Conservation (phyloP, 2,888 invertebrate genomes). For the Azorinus chamasolen region DNA sequence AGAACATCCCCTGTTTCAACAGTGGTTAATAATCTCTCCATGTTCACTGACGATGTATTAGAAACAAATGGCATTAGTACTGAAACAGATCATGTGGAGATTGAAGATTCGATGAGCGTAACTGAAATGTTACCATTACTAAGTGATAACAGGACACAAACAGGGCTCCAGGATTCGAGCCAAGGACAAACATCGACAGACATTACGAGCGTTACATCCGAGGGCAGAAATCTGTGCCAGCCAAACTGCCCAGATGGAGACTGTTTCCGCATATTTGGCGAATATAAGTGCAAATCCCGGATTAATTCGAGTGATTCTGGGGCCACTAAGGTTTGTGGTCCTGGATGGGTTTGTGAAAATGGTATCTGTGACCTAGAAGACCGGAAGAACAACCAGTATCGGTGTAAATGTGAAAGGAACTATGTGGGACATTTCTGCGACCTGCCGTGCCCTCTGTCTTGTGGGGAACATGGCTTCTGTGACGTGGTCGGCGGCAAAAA, state of each 20-base stretch:
- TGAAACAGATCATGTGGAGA: too few species aligned
- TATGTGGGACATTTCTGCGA: slow-evolving; percentile 67
- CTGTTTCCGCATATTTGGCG: slow-evolving; percentile 43
- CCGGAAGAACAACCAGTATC: slow-evolving; percentile 28
- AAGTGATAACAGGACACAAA: too few species aligned
- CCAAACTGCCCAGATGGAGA: slow-evolving; percentile 40
- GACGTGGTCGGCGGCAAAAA: slow-evolving; percentile 33
- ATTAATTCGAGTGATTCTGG: slow-evolving; percentile 17
- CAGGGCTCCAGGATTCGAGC: background rate
- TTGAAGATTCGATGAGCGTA: too few species aligned
- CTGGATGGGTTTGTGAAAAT: slow-evolving; percentile 56
- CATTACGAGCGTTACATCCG: background rate
- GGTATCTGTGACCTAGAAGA: slow-evolving; percentile 55
- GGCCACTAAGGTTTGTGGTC: slow-evolving; percentile 35
- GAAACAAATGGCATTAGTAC: background rate
- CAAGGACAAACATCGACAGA: background rate
- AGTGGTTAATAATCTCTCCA: background rate
- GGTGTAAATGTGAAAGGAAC: slow-evolving; percentile 67
- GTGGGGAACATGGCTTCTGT: slow-evolving; percentile 66
- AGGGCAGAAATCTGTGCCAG: slow-evolving; percentile 15
- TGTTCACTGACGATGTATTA: background rate
- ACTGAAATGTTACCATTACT: too few species aligned
- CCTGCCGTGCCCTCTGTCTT: slow-evolving; percentile 61
- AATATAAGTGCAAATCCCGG: slow-evolving; percentile 44
- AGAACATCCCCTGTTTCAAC: background rate